A percentile compares a stretch with the other conserved stretches of the same genome.
These are phyloP conservation scores for Melitaea cinxia DNA, from an alignment of 1,140 invertebrate genomes.

Conservation along the genomic window DNA sequence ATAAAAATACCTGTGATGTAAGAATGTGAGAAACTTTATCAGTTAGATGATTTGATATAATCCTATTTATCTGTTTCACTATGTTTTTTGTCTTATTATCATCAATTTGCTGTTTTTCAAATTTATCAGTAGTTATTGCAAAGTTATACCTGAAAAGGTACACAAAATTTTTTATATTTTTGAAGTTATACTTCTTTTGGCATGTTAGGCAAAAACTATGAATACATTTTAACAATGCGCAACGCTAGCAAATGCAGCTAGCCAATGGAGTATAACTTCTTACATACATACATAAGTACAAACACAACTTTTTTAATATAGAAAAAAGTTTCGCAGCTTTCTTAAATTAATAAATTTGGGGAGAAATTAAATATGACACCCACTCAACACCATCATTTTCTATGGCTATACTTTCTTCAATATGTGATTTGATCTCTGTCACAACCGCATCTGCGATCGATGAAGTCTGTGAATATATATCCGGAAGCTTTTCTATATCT, in stretches of 20 bases:
- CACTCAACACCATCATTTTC: conserved; percentile 83
- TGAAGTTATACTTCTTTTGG: too few relatives aligned
- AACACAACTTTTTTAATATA: background rate
- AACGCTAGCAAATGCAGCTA: too few relatives aligned
- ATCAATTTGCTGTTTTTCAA: conserved; percentile 62
- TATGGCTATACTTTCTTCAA: conserved; percentile 84
- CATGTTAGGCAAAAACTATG: too few relatives aligned
- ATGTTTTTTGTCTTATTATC: conserved; percentile 79
- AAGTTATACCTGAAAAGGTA: conserved; percentile 52
- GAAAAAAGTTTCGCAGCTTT: too few relatives aligned
- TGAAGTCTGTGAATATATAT: conserved; percentile 79
- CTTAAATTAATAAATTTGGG: conserved; percentile 8
- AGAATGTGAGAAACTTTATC: conserved; percentile 83
- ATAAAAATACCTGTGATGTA: conserved; percentile 80
- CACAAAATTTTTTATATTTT: too few relatives aligned
- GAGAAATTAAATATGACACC: conserved; percentile 43
- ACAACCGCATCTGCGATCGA: conserved; percentile 72
- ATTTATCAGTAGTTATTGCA: conserved; percentile 38
- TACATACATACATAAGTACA: too few relatives aligned
- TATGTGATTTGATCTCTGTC: conserved; percentile 77
- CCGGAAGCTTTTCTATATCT: conserved; percentile 80
- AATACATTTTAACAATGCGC: too few relatives aligned
- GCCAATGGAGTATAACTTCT: too few relatives aligned
- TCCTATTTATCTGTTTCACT: conserved; percentile 86
- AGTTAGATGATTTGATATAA: conserved; percentile 83